A percentile compares a stretch with the other conserved stretches of the same genome.
Conservation (phyloP, 2,888 invertebrate genomes). For the Chelonus formosanus region DNA sequence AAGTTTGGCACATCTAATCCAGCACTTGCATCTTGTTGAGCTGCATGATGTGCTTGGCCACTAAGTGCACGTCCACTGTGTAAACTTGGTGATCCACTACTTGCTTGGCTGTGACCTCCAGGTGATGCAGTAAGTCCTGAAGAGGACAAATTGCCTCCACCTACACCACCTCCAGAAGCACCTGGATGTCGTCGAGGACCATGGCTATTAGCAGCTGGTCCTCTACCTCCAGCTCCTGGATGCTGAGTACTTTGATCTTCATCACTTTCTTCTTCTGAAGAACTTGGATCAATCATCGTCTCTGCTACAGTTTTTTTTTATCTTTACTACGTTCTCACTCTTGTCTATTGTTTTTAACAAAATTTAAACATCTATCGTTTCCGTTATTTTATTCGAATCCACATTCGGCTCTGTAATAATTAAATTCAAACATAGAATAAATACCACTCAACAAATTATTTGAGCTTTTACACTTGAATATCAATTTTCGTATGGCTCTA, state of each 20-base stretch:
- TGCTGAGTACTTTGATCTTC: slow-evolving; percentile 80
- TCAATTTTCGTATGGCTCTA: too few relatives aligned
- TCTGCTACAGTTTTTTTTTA: slow-evolving; percentile 13
- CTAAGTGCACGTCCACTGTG: slow-evolving; percentile 57
- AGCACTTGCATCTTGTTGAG: slow-evolving; percentile 43
- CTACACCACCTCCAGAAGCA: slow-evolving; percentile 46
- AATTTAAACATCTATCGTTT: slow-evolving; percentile 28
- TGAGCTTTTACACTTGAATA: too few relatives aligned
- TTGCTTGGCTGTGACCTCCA: slow-evolving; percentile 51
- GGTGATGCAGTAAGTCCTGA: slow-evolving; percentile 61
- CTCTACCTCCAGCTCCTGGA: slow-evolving; percentile 56
- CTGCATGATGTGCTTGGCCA: slow-evolving; percentile 50
- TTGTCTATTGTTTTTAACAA: slow-evolving; percentile 28
- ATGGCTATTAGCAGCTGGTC: slow-evolving; percentile 53
- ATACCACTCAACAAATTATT: too few relatives aligned
- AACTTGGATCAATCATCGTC: slow-evolving; percentile 92
- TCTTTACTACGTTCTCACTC: neutral
- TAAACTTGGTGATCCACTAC: slow-evolving; percentile 53
- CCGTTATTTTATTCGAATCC: slow-evolving; percentile 24
- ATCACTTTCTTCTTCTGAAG: slow-evolving; percentile 94
- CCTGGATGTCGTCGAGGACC: slow-evolving; percentile 64
- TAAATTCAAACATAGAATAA: neutral
- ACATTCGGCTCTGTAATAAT: slow-evolving; percentile 28
- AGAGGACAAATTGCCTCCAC: slow-evolving; percentile 55
- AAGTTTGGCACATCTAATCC: slow-evolving; percentile 58